Evolutionary conservation across 92 coral and sea anemone genomes (phyloP).

Genomic region (Epizoanthus illoricatus): DNA sequence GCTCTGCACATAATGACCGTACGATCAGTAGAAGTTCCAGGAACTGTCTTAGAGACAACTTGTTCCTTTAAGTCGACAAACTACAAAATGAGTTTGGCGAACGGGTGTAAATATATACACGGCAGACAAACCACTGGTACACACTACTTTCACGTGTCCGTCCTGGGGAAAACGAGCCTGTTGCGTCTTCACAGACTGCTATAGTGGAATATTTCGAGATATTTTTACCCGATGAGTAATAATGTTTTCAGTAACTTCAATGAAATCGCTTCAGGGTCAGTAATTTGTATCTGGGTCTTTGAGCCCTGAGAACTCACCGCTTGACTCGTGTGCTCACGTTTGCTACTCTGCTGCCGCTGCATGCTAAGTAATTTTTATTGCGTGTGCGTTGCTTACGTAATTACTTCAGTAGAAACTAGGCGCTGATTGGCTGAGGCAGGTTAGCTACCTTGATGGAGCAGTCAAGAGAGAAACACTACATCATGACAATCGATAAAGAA

Average conservation of each 20-base stretch:
- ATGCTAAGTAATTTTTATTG: slow-evolving; percentile 77
- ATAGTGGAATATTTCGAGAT: background rate
- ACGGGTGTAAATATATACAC: background rate
- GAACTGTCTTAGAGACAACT: no score
- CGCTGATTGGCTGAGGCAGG: slow-evolving; percentile 68
- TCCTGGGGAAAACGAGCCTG: background rate
- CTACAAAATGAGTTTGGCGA: background rate
- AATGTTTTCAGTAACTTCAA: background rate
- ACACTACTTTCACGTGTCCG: slow-evolving; percentile 22
- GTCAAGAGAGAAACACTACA: background rate
- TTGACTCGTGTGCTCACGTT: background rate
- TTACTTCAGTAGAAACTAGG: slow-evolving; percentile 37
- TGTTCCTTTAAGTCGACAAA: background rate
- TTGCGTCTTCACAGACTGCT: background rate
- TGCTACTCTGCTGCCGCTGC: slow-evolving; percentile 42
- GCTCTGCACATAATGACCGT: slow-evolving; percentile 63
- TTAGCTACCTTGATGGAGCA: slow-evolving; percentile 18
- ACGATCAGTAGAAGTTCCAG: no score
- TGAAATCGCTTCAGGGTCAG: slow-evolving; percentile 4
- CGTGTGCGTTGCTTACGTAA: slow-evolving; percentile 92
- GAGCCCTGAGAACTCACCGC: slow-evolving; percentile 2
- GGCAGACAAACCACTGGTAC: background rate
- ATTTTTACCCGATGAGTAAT: slow-evolving; percentile 5
- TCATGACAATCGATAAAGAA: slow-evolving; percentile 5
- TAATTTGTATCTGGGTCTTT: background rate